phyloP scores from a whole-genome alignment of 2,797 vertebrate genomes.

The Heliangelus exortis region DNA sequence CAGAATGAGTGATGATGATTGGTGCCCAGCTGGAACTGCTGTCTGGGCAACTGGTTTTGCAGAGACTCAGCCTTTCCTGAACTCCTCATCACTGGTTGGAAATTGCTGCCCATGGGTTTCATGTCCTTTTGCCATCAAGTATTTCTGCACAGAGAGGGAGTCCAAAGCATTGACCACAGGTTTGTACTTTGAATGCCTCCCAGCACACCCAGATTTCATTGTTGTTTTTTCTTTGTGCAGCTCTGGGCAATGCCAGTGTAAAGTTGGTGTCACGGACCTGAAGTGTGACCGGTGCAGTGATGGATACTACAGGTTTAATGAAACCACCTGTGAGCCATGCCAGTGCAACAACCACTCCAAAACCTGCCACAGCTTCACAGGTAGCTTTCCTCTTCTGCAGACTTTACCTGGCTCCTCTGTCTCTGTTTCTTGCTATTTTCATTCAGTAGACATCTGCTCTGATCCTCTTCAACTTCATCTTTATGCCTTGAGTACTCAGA shows the following conservation, averaged over 20 bases:
- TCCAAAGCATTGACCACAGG: neutral
- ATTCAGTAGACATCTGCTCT: neutral
- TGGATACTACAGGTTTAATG: conserved; percentile 87
- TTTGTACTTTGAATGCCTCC: neutral
- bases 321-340: conserved; percentile 85
- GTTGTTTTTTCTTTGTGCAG: conserved; percentile 73
- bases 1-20: neutral
- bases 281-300: conserved; percentile 90
- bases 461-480: neutral
- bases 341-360: conserved; percentile 88
- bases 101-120: neutral
- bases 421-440: neutral
- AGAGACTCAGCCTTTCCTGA: neutral
- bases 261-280: conserved; percentile 83
- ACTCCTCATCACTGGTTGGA: neutral
- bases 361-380: conserved; percentile 82
- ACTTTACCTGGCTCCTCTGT: too few relatives aligned
- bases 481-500: neutral
- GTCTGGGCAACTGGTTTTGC: conserved; percentile 6
- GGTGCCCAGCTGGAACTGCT: neutral
- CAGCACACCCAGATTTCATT: neutral
- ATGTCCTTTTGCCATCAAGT: neutral
- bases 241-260: conserved; percentile 90
- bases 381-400: conserved; percentile 41
- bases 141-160: neutral